Evolutionary conservation across 2,113 vertebrate genomes (phyloP).

Genomic region (Beaufortia kweichowensis): DNA sequence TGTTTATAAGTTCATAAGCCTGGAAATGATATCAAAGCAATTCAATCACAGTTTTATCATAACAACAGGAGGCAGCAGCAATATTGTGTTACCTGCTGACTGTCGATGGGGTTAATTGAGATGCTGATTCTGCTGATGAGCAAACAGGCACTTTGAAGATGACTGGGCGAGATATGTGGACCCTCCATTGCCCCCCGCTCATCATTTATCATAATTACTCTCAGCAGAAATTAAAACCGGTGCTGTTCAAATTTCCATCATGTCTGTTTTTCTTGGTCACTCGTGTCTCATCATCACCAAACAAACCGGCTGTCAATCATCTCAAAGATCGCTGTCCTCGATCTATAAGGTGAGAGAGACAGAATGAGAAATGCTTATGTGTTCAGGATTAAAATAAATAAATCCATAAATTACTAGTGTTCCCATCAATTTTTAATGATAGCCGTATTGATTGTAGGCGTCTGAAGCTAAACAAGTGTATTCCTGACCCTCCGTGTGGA

Average conservation of each 20-base stretch:
- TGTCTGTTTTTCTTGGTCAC: slow-evolving; percentile 71
- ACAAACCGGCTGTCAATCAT: slow-evolving; percentile 72
- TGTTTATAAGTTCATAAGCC: background rate
- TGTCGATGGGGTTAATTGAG: slow-evolving; percentile 49
- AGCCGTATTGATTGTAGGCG: slow-evolving; percentile 73
- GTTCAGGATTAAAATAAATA: slow-evolving; percentile 54
- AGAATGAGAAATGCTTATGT: slow-evolving; percentile 32
- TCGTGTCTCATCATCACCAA: slow-evolving; percentile 72
- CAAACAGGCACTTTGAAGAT: slow-evolving; percentile 53
- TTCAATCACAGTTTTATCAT: slow-evolving; percentile 43
- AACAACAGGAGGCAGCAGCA: background rate
- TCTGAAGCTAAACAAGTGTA: slow-evolving; percentile 80
- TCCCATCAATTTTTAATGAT: slow-evolving; percentile 79
- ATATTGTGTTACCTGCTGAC: slow-evolving; percentile 6
- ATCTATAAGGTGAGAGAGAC: slow-evolving; percentile 67
- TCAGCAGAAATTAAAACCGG: slow-evolving; percentile 67
- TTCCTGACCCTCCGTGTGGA: slow-evolving; percentile 71
- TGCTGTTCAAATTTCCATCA: slow-evolving; percentile 73
- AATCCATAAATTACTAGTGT: slow-evolving; percentile 61
- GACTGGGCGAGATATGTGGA: slow-evolving; percentile 61
- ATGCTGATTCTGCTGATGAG: slow-evolving; percentile 47
- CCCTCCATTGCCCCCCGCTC: slow-evolving; percentile 69
- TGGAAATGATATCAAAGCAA: slow-evolving; percentile 46
- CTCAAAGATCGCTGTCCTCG: slow-evolving; percentile 66
- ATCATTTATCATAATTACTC: slow-evolving; percentile 75